These are phyloP conservation scores for Pelodytes ibericus DNA, from an alignment of 2,797 vertebrate genomes.

Conservation along the genomic window DNA sequence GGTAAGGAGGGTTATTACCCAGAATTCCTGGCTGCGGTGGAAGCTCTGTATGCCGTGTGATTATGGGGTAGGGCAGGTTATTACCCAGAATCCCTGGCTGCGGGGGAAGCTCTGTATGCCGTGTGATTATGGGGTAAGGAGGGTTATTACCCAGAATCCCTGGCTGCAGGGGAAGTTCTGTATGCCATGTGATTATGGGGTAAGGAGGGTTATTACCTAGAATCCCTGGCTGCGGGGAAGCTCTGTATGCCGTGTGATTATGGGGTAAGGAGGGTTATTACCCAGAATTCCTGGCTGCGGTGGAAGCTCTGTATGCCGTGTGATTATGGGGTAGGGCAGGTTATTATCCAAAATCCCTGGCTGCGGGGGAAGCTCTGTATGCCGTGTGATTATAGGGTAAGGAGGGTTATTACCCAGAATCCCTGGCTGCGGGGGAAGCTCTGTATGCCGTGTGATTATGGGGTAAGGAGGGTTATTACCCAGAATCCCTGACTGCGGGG, in stretches of 20 bases:
- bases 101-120: too few relatives aligned
- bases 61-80: background rate
- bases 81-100: background rate
- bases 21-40: background rate
- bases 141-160: background rate
- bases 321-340: background rate
- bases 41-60: too few relatives aligned
- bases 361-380: too few relatives aligned
- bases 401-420: background rate
- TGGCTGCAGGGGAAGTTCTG: background rate
- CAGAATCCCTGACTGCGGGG: background rate
- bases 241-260: too few relatives aligned
- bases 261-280: background rate
- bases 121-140: background rate
- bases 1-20: background rate
- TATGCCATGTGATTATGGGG: too few relatives aligned
- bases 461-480: background rate
- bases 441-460: too few relatives aligned
- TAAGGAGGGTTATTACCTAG: background rate
- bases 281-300: background rate
- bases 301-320: too few relatives aligned
- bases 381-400: background rate
- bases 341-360: background rate
- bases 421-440: background rate
- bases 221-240: background rate